Evolutionary conservation across 2,888 invertebrate genomes (phyloP).

Genomic region (Stenodema calcarata): DNA sequence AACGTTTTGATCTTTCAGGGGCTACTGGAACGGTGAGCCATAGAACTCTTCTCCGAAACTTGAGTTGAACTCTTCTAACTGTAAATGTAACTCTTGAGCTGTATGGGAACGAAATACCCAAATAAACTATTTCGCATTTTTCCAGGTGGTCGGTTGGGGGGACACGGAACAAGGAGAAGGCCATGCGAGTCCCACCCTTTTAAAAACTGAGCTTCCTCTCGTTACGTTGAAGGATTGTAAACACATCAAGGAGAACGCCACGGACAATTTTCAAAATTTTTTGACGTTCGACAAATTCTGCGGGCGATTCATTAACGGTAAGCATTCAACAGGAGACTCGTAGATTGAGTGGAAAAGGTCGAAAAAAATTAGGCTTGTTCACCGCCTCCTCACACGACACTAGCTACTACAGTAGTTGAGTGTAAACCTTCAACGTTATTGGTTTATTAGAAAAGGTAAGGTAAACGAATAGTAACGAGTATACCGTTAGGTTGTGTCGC

Average conservation of each 20-base stretch:
- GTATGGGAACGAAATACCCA: too few species aligned
- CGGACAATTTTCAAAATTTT: neutral
- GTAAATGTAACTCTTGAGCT: too few species aligned
- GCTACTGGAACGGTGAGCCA: slow-evolving; percentile 1
- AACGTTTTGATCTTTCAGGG: neutral
- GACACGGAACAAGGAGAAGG: slow-evolving; percentile 5
- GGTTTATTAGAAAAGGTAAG: too few species aligned
- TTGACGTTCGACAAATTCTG: slow-evolving; percentile 29
- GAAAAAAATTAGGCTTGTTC: too few species aligned
- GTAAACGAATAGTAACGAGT: too few species aligned
- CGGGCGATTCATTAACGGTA: slow-evolving; percentile 12
- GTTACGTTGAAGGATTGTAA: neutral
- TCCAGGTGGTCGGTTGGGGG: slow-evolving; percentile 32
- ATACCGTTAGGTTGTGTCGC: too few species aligned
- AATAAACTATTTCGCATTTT: neutral
- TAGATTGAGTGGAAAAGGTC: too few species aligned
- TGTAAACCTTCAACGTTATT: too few species aligned
- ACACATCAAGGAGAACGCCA: neutral
- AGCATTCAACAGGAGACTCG: neutral
- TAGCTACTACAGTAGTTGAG: too few species aligned
- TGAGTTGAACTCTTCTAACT: too few species aligned
- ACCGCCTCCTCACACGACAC: too few species aligned
- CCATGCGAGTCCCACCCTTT: neutral
- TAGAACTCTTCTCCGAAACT: too few species aligned
- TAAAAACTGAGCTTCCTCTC: neutral